phyloP scores from a whole-genome alignment of 2,888 invertebrate genomes.

The Ceriagrion tenellum region DNA sequence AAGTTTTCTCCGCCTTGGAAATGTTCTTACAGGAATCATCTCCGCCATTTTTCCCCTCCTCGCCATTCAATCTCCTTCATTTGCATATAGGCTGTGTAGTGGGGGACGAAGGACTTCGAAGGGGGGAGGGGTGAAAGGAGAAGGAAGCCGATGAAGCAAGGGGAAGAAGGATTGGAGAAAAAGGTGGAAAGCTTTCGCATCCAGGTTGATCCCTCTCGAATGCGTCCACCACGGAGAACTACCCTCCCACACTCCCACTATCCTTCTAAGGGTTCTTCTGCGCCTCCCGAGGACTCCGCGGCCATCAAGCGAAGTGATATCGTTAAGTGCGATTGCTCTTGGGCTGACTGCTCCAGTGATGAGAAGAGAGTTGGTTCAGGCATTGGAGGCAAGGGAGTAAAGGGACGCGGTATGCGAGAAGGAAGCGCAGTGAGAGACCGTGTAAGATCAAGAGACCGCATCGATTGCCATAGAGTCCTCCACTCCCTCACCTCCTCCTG shows the following conservation, averaged over 20 bases:
- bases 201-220: neutral
- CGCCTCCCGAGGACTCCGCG: neutral
- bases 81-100: neutral
- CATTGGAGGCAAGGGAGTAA: neutral
- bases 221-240: neutral
- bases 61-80: neutral
- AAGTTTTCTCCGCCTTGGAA: neutral
- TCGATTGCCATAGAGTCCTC: neutral
- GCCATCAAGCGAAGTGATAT: neutral
- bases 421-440: neutral
- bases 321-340: neutral
- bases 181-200: neutral
- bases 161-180: neutral
- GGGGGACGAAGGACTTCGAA: no score
- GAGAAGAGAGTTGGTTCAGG: neutral
- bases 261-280: neutral
- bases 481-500: neutral
- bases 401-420: neutral
- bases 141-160: neutral
- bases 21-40: neutral
- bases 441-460: neutral
- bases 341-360: neutral
- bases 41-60: neutral
- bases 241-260: neutral
- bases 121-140: neutral